Conservation (phyloP, 2,888 invertebrate genomes). For the Caenorhabditis doughertyi region DNA sequence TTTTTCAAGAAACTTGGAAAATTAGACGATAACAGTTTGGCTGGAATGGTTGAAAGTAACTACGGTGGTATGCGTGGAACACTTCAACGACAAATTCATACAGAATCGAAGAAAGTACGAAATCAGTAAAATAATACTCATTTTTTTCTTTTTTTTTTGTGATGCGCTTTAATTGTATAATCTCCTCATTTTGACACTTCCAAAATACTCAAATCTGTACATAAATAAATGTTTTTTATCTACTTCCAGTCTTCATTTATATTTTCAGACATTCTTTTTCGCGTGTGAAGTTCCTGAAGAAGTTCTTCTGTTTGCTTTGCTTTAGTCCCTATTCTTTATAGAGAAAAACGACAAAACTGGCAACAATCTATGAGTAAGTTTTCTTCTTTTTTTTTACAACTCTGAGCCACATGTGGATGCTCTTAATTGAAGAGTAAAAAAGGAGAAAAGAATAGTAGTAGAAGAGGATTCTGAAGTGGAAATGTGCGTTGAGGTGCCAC, state of each 20-base stretch:
- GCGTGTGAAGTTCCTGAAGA: constrained; percentile 29
- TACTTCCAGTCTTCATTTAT: neutral
- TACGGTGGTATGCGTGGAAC: constrained; percentile 61
- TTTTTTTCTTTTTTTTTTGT: neutral
- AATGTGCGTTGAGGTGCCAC: constrained; percentile 14
- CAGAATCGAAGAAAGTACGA: constrained; percentile 50
- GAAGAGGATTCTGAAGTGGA: constrained; percentile 17
- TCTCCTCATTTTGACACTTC: too few species aligned
- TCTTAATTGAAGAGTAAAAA: constrained; percentile 35
- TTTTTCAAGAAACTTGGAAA: constrained; percentile 47
- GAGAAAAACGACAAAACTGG: constrained; percentile 7
- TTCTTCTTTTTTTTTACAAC: constrained; percentile 31
- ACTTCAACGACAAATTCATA: constrained; percentile 57
- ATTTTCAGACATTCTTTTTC: constrained; percentile 2
- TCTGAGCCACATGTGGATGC: constrained; percentile 44
- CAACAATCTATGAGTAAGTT: constrained; percentile 19
- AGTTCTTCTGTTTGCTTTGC: neutral
- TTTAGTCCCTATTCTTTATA: constrained; percentile 2
- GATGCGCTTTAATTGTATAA: too few species aligned
- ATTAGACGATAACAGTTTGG: constrained; percentile 47
- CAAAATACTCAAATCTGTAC: too few species aligned
- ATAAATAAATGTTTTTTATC: neutral
- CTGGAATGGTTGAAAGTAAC: constrained; percentile 47
- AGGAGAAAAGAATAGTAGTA: neutral
- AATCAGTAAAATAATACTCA: neutral